Base-by-base conservation (phyloP, 1,140 invertebrate genomes). In the Bicyclus anynana region DNA sequence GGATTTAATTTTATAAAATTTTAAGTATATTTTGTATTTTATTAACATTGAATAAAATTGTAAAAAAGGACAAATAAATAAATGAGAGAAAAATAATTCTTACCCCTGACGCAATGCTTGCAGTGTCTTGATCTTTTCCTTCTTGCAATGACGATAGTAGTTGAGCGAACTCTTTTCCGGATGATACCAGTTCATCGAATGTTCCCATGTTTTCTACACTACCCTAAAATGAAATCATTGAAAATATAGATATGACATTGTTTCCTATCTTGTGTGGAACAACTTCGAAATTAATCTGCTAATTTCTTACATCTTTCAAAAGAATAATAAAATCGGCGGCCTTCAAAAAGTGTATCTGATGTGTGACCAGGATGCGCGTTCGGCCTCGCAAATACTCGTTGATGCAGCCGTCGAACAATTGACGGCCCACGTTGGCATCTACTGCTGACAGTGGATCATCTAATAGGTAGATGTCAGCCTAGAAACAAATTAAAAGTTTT, bases 391-490 rank as follows among this genome's bases (percentile, higher is more conserved):
- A 82, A 67, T 93, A 93, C 2, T 92, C 93, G 53, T 90, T 90
- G 27, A 95, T 91, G 57, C 93, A 94, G 48, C 93, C 91, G 26
- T 94, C 91, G 53, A 95, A 94, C 14, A 95, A 76, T 60, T 94
- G 92, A 42, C 93, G 92, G 2, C 93, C 93, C 0, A 95, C 94
- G 33, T 94, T 93, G 0, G 93, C 91, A 63, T 95, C 94, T 1
- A 95, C 94, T 1, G 95, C 96, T 44, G 94, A 95, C 0, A 97
- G 83, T 1, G 95, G 95, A 80, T 97, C 96, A 68, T 97, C 96
- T 14, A 97, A 77, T 0, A 97, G 77, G 67, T 96, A 96, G 37
- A 97, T 91, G 68, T 97, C 95, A 0, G 94, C 92, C 67, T 95
- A 49, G 13, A 69, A 65, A 54, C 27, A 48, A 44, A 40, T 16